Percentiles rank a stretch among this genome's conserved stretches.
These are phyloP conservation scores for Hirtodrosophila trivittata DNA, from an alignment of 2,888 invertebrate genomes.

Conservation along the genomic window DNA sequence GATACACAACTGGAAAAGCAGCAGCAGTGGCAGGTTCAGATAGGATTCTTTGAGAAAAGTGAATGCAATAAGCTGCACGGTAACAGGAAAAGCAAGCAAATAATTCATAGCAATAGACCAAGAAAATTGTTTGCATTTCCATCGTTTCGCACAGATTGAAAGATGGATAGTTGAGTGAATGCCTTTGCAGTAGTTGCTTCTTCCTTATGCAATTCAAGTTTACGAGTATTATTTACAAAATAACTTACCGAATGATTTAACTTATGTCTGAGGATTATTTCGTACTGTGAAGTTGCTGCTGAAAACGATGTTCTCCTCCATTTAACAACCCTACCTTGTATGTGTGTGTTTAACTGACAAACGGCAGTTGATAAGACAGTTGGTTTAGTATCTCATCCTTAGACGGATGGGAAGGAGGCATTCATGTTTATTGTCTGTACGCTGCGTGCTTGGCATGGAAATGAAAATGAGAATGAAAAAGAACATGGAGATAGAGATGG, in stretches of 20 bases:
- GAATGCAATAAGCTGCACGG: constrained; percentile 24
- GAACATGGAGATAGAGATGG: constrained; percentile 43
- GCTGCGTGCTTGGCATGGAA: constrained; percentile 60
- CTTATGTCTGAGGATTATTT: no score
- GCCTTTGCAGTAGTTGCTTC: no score
- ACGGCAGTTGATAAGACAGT: constrained; percentile 39
- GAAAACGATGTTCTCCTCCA: background rate
- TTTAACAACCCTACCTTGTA: no score
- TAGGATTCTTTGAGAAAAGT: constrained; percentile 5
- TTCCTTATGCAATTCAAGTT: no score
- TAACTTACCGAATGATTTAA: no score
- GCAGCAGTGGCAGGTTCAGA: constrained; percentile 8
- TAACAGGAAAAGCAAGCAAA: constrained; percentile 33
- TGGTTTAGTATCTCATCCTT: constrained; percentile 36
- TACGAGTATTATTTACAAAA: no score
- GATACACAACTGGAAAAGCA: constrained; percentile 5
- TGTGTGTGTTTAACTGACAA: constrained; percentile 28
- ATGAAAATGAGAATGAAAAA: constrained; percentile 20
- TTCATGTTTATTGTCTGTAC: constrained; percentile 50
- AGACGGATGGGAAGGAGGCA: constrained; percentile 10
- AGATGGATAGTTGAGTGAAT: constrained; percentile 4
- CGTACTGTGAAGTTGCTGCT: no score
- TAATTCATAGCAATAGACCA: constrained; percentile 35
- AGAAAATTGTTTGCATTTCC: constrained; percentile 47
- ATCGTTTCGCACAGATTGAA: background rate